phyloP scores from a whole-genome alignment of 1,140 invertebrate species.

The Bacillus rossius region DNA sequence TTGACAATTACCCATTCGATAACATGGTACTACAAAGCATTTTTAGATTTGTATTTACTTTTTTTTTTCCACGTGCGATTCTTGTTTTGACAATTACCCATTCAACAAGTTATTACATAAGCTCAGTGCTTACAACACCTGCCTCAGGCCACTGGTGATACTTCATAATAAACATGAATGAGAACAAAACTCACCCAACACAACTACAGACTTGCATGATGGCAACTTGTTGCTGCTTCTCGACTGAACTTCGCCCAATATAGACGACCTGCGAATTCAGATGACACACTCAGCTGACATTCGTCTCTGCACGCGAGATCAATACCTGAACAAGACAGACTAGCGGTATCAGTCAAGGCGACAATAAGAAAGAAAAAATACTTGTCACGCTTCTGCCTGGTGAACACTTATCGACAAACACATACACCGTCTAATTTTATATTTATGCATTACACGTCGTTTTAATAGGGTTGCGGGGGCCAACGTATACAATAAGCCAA shows the following conservation, averaged over 20 bases:
- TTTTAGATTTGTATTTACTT: no score
- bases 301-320: background rate
- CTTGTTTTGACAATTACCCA: no score
- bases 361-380: background rate
- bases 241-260: constrained; percentile 90
- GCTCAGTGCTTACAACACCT: no score
- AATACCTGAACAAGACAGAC: background rate
- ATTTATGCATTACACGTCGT: no score
- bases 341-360: background rate
- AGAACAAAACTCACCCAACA: constrained; percentile 71
- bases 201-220: constrained; percentile 86
- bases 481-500: no score
- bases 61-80: no score
- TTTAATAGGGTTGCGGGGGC: no score
- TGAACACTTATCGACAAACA: background rate
- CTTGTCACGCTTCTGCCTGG: background rate
- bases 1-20: no score
- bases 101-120: no score
- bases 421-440: background rate
- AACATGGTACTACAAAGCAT: no score
- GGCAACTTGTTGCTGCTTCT: constrained; percentile 90
- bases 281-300: constrained; percentile 20
- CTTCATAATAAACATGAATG: no score
- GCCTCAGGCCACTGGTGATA: no score
- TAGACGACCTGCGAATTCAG: constrained; percentile 70